phyloP scores from a whole-genome alignment of 1,140 invertebrate genomes.

The Melitaea cinxia region DNA sequence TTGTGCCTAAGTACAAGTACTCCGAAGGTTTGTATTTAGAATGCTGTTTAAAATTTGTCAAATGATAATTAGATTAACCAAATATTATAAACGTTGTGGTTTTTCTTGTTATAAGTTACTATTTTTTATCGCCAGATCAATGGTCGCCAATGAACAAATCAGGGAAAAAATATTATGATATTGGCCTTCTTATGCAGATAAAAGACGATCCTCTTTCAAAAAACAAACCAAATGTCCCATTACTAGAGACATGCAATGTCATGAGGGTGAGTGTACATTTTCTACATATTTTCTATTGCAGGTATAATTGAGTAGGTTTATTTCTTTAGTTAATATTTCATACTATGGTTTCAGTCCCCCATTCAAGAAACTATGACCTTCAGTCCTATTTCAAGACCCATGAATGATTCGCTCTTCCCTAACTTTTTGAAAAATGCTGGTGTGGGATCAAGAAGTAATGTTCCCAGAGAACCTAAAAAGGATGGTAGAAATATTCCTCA shows the following conservation, averaged over 20 bases:
- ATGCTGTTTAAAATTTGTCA: no score
- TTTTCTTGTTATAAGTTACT: no score
- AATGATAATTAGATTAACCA: no score
- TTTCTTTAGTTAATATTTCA: no score
- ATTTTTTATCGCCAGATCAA: slow-evolving; percentile 83
- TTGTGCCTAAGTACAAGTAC: slow-evolving; percentile 73
- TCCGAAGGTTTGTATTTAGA: slow-evolving; percentile 53
- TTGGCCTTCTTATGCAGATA: slow-evolving; percentile 89
- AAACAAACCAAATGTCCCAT: slow-evolving; percentile 85
- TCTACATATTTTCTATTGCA: slow-evolving; percentile 15
- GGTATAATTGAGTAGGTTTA: no score
- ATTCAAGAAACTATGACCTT: slow-evolving; percentile 63
- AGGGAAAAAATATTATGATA: slow-evolving; percentile 92
- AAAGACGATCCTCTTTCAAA: slow-evolving; percentile 88
- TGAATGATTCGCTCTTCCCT: slow-evolving; percentile 67
- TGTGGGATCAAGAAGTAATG: slow-evolving; percentile 56
- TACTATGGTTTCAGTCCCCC: slow-evolving; percentile 47
- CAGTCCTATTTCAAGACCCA: slow-evolving; percentile 60
- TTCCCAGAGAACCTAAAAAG: slow-evolving; percentile 64
- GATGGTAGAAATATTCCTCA: slow-evolving; percentile 61
- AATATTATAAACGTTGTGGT: no score
- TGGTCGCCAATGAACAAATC: slow-evolving; percentile 92
- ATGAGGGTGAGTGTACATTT: slow-evolving; percentile 53
- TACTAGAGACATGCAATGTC: slow-evolving; percentile 68
- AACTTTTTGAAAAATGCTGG: slow-evolving; percentile 61